Base-by-base conservation (phyloP, 2,888 invertebrate species). In the Podabrus alpinus region DNA sequence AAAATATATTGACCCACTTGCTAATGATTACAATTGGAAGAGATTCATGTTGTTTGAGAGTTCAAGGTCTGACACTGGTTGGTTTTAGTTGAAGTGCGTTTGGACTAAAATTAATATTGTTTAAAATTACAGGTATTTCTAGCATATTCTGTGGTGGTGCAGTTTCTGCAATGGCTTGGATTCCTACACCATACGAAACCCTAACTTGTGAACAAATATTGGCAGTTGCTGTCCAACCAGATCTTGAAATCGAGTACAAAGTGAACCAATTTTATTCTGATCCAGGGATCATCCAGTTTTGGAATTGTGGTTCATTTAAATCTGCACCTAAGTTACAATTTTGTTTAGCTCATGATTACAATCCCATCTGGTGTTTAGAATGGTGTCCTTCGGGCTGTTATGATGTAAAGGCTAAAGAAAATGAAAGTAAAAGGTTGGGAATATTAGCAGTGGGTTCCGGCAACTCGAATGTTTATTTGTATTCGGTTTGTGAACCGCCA, bases 341-440 rank as follows among this genome's bases (percentile, higher is more conserved):
- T 74, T 90, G 90, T 3, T 84, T 94, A 75, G 90, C 90, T 1
- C 92, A 93, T 81, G 88, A 92, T 29, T 89, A 87, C 79, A 94
- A 94, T 10, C 89, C 91, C 1, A 87, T 93, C 16, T 93, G 93
- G 93, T 88, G 90, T 21, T 87, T 94, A 87, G 91, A 91, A 80
- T 95, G 94, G 94, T 95, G 94, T 85, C 94, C 94, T 7, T 93
- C 93, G 0, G 94, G 94, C 10, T 90, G 91, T 75, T 91, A 91
- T 78, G 90, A 91, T 73, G 76, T 24, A 59, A 72, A 76, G 16
- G 79, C 60, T 68, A 72, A 21, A 59, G 71, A 68, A 15, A 64
- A 79, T 0, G 78, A 76, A 59, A 73, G 85, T 3, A 82, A 82
- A 29, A 87, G 93, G 80, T 87, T 94, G 81, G 94, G 94, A 2